Conservation (phyloP, 1,140 invertebrate genomes). For the Cydia splendana region DNA sequence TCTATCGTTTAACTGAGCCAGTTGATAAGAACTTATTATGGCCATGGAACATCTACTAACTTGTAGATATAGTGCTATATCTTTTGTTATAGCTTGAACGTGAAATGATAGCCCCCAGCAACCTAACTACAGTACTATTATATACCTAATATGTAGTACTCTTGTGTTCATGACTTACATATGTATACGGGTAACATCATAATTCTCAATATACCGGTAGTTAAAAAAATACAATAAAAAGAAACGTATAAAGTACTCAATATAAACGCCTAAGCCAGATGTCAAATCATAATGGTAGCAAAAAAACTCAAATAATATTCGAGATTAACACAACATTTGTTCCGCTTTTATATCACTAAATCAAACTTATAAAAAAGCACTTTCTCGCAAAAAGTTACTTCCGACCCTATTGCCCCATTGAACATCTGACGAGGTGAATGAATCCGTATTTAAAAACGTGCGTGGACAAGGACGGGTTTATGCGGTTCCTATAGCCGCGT, state of each 20-base stretch:
- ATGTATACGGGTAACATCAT: not conserved
- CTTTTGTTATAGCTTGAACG: no score
- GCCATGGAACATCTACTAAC: no score
- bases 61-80: no score
- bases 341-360: slow-evolving; percentile 46
- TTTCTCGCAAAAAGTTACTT: slow-evolving; percentile 47
- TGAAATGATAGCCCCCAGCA: no score
- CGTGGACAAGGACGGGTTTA: not conserved
- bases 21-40: no score
- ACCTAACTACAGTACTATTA: no score
- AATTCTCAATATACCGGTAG: not conserved
- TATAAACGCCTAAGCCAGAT: slow-evolving; percentile 9
- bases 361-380: slow-evolving; percentile 58
- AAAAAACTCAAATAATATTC: slow-evolving; percentile 18
- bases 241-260: not conserved
- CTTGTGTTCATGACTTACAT: no score
- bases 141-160: no score
- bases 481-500: not conserved
- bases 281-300: slow-evolving; percentile 21
- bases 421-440: slow-evolving; percentile 79
- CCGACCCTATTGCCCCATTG: slow-evolving; percentile 64
- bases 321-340: slow-evolving; percentile 29
- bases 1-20: no score
- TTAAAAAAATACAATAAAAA: not conserved
- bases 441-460: slow-evolving; percentile 49